phyloP scores from a whole-genome alignment of 2,113 vertebrate genomes.

The Rhizomys pruinosus region DNA sequence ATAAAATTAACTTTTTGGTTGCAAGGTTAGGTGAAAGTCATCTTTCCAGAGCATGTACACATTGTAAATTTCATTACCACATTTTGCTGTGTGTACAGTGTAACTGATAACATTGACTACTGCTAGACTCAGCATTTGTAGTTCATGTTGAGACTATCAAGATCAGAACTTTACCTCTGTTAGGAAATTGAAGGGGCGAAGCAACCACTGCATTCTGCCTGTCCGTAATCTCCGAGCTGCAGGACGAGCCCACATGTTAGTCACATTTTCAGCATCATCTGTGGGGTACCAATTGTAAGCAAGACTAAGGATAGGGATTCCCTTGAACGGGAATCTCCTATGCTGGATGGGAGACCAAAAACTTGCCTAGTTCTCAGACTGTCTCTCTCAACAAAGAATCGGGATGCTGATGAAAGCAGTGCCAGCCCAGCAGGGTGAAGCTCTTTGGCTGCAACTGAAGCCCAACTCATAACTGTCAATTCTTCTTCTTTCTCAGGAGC shows the following conservation, averaged over 20 bases:
- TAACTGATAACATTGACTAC: not conserved
- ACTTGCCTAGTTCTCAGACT: not conserved
- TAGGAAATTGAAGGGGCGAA: no score
- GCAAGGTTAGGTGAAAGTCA: no score
- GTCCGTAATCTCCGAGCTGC: not conserved
- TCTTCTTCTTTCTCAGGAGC: conserved; percentile 89
- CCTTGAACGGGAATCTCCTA: not conserved
- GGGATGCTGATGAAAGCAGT: not conserved
- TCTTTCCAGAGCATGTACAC: no score
- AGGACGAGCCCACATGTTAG: not conserved
- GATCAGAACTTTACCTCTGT: not conserved
- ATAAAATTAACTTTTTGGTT: no score
- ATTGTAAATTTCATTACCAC: no score
- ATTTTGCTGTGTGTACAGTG: not conserved
- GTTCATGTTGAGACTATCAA: not conserved
- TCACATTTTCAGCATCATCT: not conserved
- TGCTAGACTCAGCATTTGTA: not conserved
- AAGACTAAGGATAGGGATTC: not conserved
- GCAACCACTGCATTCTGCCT: not conserved
- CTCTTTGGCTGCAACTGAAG: not conserved
- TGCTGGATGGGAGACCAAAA: not conserved
- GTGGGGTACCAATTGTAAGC: not conserved
- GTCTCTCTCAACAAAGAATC: not conserved
- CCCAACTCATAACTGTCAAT: not conserved
- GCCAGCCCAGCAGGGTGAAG: not conserved